A percentile compares a stretch with the other conserved stretches of the same genome.
Evolutionary conservation across 2,113 vertebrate genomes (phyloP).

Genomic region (Pangasianodon gigas): DNA sequence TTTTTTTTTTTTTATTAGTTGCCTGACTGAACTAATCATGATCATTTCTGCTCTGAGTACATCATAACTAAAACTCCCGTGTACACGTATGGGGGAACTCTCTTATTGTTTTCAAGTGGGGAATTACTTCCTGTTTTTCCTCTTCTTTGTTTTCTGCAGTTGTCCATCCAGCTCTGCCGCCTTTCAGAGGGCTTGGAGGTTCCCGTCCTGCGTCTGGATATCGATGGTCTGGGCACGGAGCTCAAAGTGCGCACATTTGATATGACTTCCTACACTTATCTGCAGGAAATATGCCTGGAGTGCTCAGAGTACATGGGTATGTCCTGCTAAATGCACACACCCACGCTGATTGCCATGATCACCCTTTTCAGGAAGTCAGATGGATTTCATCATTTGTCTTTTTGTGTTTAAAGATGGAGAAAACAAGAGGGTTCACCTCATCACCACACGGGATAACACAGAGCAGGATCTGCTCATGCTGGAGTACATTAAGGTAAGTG

Average conservation of each 20-base stretch:
- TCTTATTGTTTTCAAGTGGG: neutral
- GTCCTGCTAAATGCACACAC: conserved; percentile 16
- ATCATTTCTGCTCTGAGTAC: neutral
- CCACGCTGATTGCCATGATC: neutral
- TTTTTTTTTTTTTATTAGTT: neutral
- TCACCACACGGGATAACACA: conserved; percentile 92
- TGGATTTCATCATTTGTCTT: neutral
- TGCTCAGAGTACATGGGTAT: conserved; percentile 92
- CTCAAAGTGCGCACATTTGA: conserved; percentile 86
- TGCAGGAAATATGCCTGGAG: conserved; percentile 88
- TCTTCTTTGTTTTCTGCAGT: conserved; percentile 65
- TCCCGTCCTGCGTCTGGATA: conserved; percentile 81
- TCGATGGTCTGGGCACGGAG: conserved; percentile 87
- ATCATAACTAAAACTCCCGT: no score
- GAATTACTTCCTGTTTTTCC: neutral
- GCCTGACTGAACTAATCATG: neutral
- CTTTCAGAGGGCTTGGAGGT: conserved; percentile 73
- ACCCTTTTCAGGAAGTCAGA: neutral
- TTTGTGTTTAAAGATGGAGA: conserved; percentile 80
- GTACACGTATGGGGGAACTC: neutral
- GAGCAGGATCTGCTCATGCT: conserved; percentile 87
- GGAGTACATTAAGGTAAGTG: conserved; percentile 83
- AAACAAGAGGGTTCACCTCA: conserved; percentile 83
- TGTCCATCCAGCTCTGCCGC: conserved; percentile 85
- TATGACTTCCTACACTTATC: conserved; percentile 85